phyloP scores from a whole-genome alignment of 92 coral and sea anemone species.

The Paragorgia papillata region DNA sequence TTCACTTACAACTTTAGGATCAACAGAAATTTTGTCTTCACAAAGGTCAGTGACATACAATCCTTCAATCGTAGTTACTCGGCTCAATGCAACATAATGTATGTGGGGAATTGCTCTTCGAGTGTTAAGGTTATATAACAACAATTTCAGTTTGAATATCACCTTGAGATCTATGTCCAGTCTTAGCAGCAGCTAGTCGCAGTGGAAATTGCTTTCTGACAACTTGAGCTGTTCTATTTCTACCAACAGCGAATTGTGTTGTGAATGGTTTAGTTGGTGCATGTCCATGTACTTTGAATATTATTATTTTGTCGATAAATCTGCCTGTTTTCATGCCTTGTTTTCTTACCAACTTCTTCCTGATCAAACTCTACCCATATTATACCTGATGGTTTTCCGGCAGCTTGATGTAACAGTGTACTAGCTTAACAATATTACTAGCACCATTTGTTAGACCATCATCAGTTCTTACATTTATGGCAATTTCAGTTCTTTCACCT shows the following conservation, averaged over 20 bases:
- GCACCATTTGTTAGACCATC: no score
- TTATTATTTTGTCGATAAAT: no score
- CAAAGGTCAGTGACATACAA: slow-evolving; percentile 63
- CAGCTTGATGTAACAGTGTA: slow-evolving; percentile 58
- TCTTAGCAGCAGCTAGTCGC: slow-evolving; percentile 70
- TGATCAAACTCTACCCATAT: slow-evolving; percentile 69
- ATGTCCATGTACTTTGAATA: slow-evolving; percentile 69
- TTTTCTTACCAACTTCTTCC: slow-evolving; percentile 65
- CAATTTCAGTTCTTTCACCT: no score
- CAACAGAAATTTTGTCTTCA: slow-evolving; percentile 67
- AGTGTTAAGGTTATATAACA: slow-evolving; percentile 56
- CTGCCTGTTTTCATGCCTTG: slow-evolving; percentile 63
- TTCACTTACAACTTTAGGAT: no score
- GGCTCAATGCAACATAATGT: slow-evolving; percentile 73
- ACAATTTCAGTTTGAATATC: slow-evolving; percentile 67
- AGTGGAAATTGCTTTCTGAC: slow-evolving; percentile 73
- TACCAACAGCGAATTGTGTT: no score
- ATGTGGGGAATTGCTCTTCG: slow-evolving; percentile 68
- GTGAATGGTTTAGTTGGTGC: no score
- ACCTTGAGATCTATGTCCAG: slow-evolving; percentile 70
- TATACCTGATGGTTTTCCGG: slow-evolving; percentile 64
- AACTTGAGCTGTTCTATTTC: slow-evolving; percentile 68
- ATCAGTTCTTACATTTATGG: no score
- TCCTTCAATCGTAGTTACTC: slow-evolving; percentile 72
- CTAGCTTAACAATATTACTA: no score